phyloP scores from a whole-genome alignment of 1,140 invertebrate species.

The Drosophila nigrodunni region DNA sequence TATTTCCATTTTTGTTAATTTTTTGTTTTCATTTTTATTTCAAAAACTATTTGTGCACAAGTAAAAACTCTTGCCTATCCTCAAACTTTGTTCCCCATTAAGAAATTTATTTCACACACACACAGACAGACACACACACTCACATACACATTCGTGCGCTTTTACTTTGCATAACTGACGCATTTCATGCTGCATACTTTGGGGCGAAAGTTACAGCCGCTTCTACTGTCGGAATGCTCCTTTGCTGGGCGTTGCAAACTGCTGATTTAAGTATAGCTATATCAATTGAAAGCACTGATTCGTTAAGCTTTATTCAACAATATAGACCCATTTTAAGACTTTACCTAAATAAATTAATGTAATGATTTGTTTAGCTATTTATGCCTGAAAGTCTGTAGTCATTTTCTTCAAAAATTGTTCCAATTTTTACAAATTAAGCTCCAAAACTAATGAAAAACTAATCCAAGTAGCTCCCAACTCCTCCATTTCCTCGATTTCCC shows the following conservation, averaged over 20 bases:
- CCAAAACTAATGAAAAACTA: too few relatives aligned
- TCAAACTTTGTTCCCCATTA: slow-evolving; percentile 20
- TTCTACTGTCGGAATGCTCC: not conserved
- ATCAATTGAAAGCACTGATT: not conserved
- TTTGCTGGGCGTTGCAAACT: not conserved
- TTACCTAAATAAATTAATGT: too few relatives aligned
- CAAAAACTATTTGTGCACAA: slow-evolving; percentile 61
- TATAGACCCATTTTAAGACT: too few relatives aligned
- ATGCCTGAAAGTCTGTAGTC: too few relatives aligned
- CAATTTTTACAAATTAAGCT: too few relatives aligned
- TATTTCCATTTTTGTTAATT: slow-evolving; percentile 54
- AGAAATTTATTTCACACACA: slow-evolving; percentile 51
- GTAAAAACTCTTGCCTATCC: slow-evolving; percentile 36
- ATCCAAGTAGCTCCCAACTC: too few relatives aligned
- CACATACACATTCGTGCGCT: slow-evolving; percentile 11
- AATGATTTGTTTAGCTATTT: too few relatives aligned
- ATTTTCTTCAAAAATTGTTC: too few relatives aligned
- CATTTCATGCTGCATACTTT: slow-evolving; percentile 53
- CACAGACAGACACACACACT: slow-evolving; percentile 16
- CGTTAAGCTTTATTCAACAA: too few relatives aligned
- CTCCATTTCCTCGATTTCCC: too few relatives aligned
- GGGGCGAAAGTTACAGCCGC: slow-evolving; percentile 13
- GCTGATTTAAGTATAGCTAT: not conserved
- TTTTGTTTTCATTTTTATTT: slow-evolving; percentile 7
- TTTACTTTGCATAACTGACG: slow-evolving; percentile 41